Conservation (phyloP, 2,888 invertebrate species). For the Lycophotia porphyrea region DNA sequence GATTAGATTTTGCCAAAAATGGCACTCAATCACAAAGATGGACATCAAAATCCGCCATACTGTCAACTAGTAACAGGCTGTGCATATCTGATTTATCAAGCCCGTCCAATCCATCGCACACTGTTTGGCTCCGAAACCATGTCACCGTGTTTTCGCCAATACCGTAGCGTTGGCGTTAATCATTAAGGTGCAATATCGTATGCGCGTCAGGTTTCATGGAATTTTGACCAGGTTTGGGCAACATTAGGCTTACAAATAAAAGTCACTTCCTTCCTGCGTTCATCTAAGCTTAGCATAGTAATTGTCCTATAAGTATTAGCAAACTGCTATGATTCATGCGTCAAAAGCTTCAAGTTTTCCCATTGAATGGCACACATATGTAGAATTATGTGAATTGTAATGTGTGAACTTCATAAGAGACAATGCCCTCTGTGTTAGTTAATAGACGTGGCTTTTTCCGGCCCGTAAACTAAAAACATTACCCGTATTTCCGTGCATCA, state of each 20-base stretch:
- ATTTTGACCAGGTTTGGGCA: conserved; percentile 12
- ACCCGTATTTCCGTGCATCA: no score
- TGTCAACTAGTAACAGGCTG: not conserved
- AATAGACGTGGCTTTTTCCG: not conserved
- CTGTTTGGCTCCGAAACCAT: conserved; percentile 8
- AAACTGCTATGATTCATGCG: conserved; percentile 3
- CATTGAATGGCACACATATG: not conserved
- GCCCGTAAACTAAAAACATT: not conserved
- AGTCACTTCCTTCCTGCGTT: conserved; percentile 31
- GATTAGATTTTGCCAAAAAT: not conserved
- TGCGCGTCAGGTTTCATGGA: conserved; percentile 26
- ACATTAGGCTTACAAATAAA: not conserved
- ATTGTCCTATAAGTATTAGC: not conserved
- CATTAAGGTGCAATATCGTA: conserved; percentile 12
- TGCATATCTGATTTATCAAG: conserved; percentile 25
- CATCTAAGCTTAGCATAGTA: conserved; percentile 8
- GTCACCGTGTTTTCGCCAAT: conserved; percentile 23
- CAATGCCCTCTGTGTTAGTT: conserved; percentile 1
- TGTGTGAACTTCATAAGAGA: conserved; percentile 6
- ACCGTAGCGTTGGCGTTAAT: not conserved
- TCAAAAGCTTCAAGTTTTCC: not conserved
- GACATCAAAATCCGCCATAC: not conserved
- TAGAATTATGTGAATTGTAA: conserved; percentile 21
- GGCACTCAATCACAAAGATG: not conserved
- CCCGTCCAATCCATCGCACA: conserved; percentile 12